Evolutionary conservation across 1,140 invertebrate genomes (phyloP), one percentile per base, ranked within the genome.

Genomic region (Papilio dardanus): DNA sequence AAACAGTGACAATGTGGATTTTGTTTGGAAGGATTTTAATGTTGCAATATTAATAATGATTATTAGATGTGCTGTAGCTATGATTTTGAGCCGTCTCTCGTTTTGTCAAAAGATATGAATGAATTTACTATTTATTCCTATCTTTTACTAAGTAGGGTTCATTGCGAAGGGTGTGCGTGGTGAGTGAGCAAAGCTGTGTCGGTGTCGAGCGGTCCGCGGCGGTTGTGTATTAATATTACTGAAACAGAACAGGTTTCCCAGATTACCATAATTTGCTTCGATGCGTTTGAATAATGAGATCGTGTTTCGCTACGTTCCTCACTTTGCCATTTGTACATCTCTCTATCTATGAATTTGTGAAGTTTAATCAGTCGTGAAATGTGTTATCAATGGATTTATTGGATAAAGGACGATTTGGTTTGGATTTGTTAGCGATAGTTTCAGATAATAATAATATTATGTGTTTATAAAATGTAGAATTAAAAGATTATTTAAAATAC

Each of bases 231-330:
- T 91, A 91, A 89, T 93, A 92, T 93, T 90, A 85, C 80, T 88
- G 89, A 92, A 91, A 91, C 90, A 92, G 89, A 91, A 84, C 91
- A 93, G 88, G 88, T 92, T 90, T 86, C 88, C 82, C 88, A 88
- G 91, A 93, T 93, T 93, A 93, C 88, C 91, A 93, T 93, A 93
- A 93, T 93, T 92, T 93, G 91, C 90, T 93, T 90, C 91, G 87
- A 87, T 93, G 91, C 90, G 92, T 93, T 93, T 92, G 90, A 90
- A 93, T 93, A 93, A 92, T 93, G 91, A 91, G 88, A 86, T 88
- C 88, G 88, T 88, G 90, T 88, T 86, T 83, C 88, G 78, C 83
- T 84, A 79, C 79, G 81, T 77, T 83, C 80, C 82, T 75, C 77
- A 76, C 65, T 80, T 76, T 76, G 75, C 80, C 79, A 79, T 88